phyloP scores from a whole-genome alignment of 2,797 vertebrate genomes.

The Hybognathus amarus region DNA sequence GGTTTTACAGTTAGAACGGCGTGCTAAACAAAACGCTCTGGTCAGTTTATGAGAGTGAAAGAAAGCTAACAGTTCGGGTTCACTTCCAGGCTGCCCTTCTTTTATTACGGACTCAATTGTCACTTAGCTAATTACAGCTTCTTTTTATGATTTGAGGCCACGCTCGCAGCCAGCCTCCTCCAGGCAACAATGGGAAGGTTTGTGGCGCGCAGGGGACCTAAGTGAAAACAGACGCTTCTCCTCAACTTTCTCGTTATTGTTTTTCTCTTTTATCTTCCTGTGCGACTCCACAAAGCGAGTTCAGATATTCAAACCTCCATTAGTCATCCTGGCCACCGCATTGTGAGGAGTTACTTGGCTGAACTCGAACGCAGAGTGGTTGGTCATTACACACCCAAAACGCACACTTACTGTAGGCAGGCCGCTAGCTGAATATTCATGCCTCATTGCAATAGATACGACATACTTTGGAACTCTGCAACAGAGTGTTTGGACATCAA shows the following conservation, averaged over 20 bases:
- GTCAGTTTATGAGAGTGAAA: constrained; percentile 56
- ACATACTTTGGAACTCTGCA: constrained; percentile 48
- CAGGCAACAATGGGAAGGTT: constrained; percentile 56
- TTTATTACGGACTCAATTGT: constrained; percentile 59
- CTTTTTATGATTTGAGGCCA: constrained; percentile 54
- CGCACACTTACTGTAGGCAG: constrained; percentile 46
- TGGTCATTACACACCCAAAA: constrained; percentile 54
- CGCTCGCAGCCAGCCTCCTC: constrained; percentile 44
- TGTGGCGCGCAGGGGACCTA: constrained; percentile 45
- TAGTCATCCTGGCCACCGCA: constrained; percentile 59
- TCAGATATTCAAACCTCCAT: constrained; percentile 60
- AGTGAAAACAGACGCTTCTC: constrained; percentile 62
- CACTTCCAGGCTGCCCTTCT: constrained; percentile 49
- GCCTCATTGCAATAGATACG: constrained; percentile 53
- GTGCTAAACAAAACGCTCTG: constrained; percentile 11
- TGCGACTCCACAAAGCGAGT: constrained; percentile 58
- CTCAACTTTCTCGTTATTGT: constrained; percentile 57
- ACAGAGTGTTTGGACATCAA: constrained; percentile 41
- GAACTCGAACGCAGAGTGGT: constrained; percentile 53
- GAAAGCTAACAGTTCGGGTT: constrained; percentile 50
- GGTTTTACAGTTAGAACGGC: constrained; percentile 39
- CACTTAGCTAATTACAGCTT: constrained; percentile 62
- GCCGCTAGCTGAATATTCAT: constrained; percentile 51
- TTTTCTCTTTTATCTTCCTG: constrained; percentile 61
- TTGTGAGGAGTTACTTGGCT: constrained; percentile 60